Percentiles rank a stretch among this genome's conserved stretches.
Evolutionary conservation across 2,797 vertebrate species (phyloP).

Genomic region (Enteromius radiatus): DNA sequence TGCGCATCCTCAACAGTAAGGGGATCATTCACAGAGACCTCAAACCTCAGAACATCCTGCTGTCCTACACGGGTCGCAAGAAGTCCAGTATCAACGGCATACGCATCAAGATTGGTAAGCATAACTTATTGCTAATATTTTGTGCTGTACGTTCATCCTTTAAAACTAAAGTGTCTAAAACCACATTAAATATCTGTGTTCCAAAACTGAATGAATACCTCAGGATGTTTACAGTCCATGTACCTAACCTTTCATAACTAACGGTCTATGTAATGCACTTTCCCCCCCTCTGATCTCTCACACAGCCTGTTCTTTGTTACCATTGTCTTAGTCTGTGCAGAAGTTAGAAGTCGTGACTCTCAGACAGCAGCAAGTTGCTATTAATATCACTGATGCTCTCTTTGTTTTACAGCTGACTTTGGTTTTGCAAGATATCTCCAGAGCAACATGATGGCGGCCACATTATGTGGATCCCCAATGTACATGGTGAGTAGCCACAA

Average conservation of each 20-base stretch:
- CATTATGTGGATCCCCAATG: slow-evolving; percentile 96
- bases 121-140: not conserved
- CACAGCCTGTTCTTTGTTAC: slow-evolving; percentile 31
- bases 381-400: slow-evolving; percentile 53
- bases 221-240: not conserved
- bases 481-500: slow-evolving; percentile 88
- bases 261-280: slow-evolving; percentile 17
- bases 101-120: slow-evolving; percentile 93
- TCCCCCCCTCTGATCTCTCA: not conserved
- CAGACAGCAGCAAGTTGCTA: slow-evolving; percentile 48
- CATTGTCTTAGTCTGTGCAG: slow-evolving; percentile 40
- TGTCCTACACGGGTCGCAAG: slow-evolving; percentile 87
- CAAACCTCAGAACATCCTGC: slow-evolving; percentile 95
- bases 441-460: slow-evolving; percentile 99
- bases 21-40: slow-evolving; percentile 96
- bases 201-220: not conserved
- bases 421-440: slow-evolving; percentile 97
- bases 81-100: slow-evolving; percentile 89
- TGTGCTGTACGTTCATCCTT: not conserved
- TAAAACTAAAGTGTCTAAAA: not conserved
- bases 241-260: not conserved
- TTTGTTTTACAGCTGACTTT: slow-evolving; percentile 88
- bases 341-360: slow-evolving; percentile 31
- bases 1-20: slow-evolving; percentile 93
- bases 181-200: slow-evolving; percentile 8